Base-by-base conservation (phyloP, 2,888 invertebrate species). In the Ormyrus rosae region DNA sequence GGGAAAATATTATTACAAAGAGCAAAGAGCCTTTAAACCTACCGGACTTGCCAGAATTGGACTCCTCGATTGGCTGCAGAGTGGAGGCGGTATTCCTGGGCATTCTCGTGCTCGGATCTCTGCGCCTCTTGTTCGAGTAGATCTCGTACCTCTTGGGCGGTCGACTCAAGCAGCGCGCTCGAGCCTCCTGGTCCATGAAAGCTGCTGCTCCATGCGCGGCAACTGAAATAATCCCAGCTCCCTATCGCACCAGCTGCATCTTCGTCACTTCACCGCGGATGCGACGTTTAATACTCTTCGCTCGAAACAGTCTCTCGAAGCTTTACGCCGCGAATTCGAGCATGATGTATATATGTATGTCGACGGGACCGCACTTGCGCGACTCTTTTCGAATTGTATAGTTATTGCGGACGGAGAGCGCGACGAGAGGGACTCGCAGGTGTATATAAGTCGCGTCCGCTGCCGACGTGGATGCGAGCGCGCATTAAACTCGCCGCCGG, bases 1-100 rank as follows among this genome's bases (percentile, higher is more conserved):
- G 19, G 19, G 19, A 19, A 19, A 19, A 19, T 19, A 19, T 19
- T 1, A 19, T 19, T 19, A 19, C 2, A 19, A 19, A 2, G 19
- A 19, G 19, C 2, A 19, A 1, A 19, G 19, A 19, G 19, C 19
- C 19, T 19, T 19, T 2, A 58, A 19, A 83, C 87, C 86, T 72
- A 89, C 88, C 85, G 13, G 87, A 86, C 73, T 88, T 88, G 13
- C 87, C 85, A 8, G 89, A 86, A 64, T 87, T 87, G 6, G 86
- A 86, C 84, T 90, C 89, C 84, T 89, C 88, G 73, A 90, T 90
- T 9, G 90, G 89, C 75, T 90, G 89, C 3, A 90, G 85, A 11
- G 84, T 83, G 0, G 85, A 86, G 82, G 83, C 74, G 83, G 82
- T 75, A 64, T 83, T 82, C 72, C 88, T 86, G 77, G 89, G 86